Evolutionary conservation across 2,113 vertebrate species (phyloP), one percentile per base, ranked within the genome.

Genomic region (Cinclus mexicanus): DNA sequence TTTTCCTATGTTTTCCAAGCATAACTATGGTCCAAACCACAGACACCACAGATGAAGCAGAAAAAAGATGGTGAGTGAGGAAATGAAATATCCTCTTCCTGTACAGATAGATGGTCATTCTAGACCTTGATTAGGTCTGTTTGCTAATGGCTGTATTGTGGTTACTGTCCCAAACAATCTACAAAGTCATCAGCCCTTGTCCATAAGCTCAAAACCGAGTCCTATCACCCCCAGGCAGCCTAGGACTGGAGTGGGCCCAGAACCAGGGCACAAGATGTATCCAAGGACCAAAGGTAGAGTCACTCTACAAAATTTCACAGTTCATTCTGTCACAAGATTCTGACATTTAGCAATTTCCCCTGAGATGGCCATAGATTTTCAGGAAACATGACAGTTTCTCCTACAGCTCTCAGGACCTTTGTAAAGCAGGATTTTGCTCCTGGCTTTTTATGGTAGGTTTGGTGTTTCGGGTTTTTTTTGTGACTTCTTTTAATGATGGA

Each of bases 1-100:
- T 80, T 86, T 93, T 90, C 67, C 49, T 50, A 2, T 21, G 33
- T 83, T 94, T 92, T 77, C 60, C 35, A 75, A 71, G 23, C 37
- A 77, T 46, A 67, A 28, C 47, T 90, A 44, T 63, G 71, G 37
- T 88, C 53, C 72, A 88, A 86, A 63, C 41, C 68, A 87, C 78
- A 85, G 50, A 29, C 37, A 92, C 83, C 42, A 60, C 42, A 60
- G 49, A 55, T 2, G 18, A 63, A 56, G 10, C 5, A 4, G 72
- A 78, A 90, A 75, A 56, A 88, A 56, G 41, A 37, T n/a, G 22
- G 31, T 50, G 25, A 75, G 26, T 0, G 3, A 92, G 46, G 69
- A 89, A 92, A 49, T 15, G 9, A 70, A 93, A 90, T 67, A 83
- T 31, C 12, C 10, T 18, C 22, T 69, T 19, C 13, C 39, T 35